Conservation (phyloP, 2,888 invertebrate species). For the Eilema depressum region DNA sequence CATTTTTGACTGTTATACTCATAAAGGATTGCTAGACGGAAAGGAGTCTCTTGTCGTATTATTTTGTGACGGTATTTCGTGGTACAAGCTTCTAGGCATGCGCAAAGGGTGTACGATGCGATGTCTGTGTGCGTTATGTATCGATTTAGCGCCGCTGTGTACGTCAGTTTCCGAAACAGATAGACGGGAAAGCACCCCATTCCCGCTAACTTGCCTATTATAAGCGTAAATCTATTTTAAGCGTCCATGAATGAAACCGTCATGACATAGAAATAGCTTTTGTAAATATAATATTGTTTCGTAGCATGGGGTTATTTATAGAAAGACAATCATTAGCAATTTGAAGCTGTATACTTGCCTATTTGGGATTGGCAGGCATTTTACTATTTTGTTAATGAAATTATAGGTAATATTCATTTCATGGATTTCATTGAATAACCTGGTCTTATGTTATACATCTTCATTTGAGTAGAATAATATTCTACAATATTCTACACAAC, state of each 20-base stretch:
- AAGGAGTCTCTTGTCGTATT: slow-evolving; percentile 46
- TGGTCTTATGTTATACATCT: too few relatives aligned
- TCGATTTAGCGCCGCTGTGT: slow-evolving; percentile 79
- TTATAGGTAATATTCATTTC: neutral
- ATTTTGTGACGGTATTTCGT: slow-evolving; percentile 66
- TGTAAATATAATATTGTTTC: neutral
- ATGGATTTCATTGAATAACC: neutral
- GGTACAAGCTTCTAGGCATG: slow-evolving; percentile 74
- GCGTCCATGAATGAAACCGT: slow-evolving; percentile 69
- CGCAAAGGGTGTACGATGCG: slow-evolving; percentile 59
- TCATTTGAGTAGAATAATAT: too few relatives aligned
- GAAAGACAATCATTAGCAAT: neutral
- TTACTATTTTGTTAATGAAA: neutral
- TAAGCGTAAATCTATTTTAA: slow-evolving; percentile 74
- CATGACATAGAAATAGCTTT: slow-evolving; percentile 37
- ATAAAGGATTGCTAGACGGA: slow-evolving; percentile 27
- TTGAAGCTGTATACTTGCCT: neutral
- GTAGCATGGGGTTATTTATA: neutral
- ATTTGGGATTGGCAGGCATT: neutral
- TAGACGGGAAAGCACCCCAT: slow-evolving; percentile 64
- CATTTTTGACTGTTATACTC: slow-evolving; percentile 44
- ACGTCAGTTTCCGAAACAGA: slow-evolving; percentile 78
- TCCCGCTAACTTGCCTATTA: slow-evolving; percentile 54
- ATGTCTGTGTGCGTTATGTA: slow-evolving; percentile 79
- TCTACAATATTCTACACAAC: too few relatives aligned